Evolutionary conservation across 2,797 vertebrate genomes (phyloP), one percentile per base, ranked within the genome.

Genomic region (Vireo griseus): DNA sequence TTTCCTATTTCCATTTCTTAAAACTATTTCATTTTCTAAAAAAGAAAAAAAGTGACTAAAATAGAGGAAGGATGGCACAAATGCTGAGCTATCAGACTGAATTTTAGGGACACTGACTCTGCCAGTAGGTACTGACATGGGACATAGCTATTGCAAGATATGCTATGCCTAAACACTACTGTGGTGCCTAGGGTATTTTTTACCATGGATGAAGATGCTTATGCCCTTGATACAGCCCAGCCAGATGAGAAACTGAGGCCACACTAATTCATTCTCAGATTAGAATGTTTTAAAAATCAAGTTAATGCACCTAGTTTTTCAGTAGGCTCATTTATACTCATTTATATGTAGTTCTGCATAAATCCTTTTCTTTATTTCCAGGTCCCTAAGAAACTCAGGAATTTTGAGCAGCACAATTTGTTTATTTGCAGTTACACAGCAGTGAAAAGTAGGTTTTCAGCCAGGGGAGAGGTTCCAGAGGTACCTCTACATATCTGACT

Each of bases 91-190:
- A 8, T 62, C 9, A 62, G n/a, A 2, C 11, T 39, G 26, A 72
- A n/a, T 29, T 65, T 68, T 72, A 78, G 13, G 8, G 31, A 33
- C 11, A 44, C 13, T 54, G 47, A 63, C 22, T 71, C 16, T 54
- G 11, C 3, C 18, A n/a, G 8, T 16, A 66, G 13, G 2, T 44
- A 29, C 9, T 42, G 65, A 50, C 16, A 28, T 2, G 7, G 4
- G 4, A 48, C 14, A 11, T 4, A 18, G 5, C 29, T 63, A 11
- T 18, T 71, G 25, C 51, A n/a, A 71, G 11, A 22, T 52, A 28
- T 0, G 0, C 9, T 28, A 5, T 68, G 2, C 42, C 28, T 78
- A 65, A 82, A 51, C 16, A 57, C 2, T 0, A 16, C 16, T n/a
- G 9, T 12, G 20, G 16, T 40, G 29, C 4, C 16, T 2, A 1